Base-by-base conservation (phyloP, 2,888 invertebrate genomes). In the Patella caerulea region DNA sequence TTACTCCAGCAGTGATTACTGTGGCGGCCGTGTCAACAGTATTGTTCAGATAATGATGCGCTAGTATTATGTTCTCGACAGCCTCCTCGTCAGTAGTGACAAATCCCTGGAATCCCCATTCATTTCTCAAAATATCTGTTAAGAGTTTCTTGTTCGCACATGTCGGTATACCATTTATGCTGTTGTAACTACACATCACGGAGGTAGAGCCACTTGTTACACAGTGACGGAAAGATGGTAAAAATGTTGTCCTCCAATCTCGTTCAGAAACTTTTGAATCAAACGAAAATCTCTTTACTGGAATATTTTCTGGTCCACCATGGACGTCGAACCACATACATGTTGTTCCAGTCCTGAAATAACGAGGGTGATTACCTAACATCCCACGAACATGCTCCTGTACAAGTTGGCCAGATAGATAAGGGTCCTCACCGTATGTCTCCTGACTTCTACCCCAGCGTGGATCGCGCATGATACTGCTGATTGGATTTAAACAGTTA, bases 101-200 rank as follows among this genome's bases (percentile, higher is more conserved):
- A 75, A 84, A 89, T 4, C 89, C 89, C 3, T 82, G 81, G 76
- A 88, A 89, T 34, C 85, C 86, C 88, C 88, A 89, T 34, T 84
- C 80, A 15, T 78, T 79, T 9, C 89, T 76, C 11, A 89, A 76
- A 69, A 88, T 81, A 54, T 87, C 86, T 1, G 86, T 88, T 77
- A 89, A 74, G 15, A 89, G 80, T 59, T 79, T 74, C 73, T 85
- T 84, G 81, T 88, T 86, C 34, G 85, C 86, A 84, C 89, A 89
- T 1, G 89, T 85, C 29, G 89, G 89, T 15, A 89, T 75, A 19
- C 88, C 89, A 81, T 88, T 88, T 4, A 89, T 79, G 78, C 88
- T 89, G 82, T 90, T 91, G 78, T 89, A 91, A 77, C 90, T 90
- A 83, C 91, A 91, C 91, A 91, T 91, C 17, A 90, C 75, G 70